A percentile compares a stretch with the other conserved stretches of the same genome.
Evolutionary conservation across 2,888 invertebrate genomes (phyloP).

Genomic region (Allacma fusca): DNA sequence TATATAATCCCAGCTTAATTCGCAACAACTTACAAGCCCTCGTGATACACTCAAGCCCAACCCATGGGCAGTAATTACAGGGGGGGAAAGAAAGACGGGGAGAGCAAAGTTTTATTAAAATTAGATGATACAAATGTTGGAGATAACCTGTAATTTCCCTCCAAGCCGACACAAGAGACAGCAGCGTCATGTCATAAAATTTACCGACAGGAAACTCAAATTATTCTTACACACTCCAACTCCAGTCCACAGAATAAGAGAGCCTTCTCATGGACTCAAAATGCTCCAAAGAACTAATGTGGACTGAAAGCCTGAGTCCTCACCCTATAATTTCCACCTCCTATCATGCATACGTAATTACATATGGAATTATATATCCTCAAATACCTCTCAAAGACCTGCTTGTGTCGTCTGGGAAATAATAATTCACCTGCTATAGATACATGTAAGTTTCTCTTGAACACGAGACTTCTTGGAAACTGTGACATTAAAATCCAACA

Average conservation of each 20-base stretch:
- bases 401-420: background rate
- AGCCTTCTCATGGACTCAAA: background rate
- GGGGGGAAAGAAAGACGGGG: background rate
- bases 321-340: constrained; percentile 4
- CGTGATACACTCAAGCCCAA: background rate
- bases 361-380: background rate
- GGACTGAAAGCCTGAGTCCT: background rate
- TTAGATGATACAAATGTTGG: constrained; percentile 37
- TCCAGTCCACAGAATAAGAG: background rate
- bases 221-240: constrained; percentile 4
- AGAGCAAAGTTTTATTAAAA: constrained; percentile 25
- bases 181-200: constrained; percentile 39
- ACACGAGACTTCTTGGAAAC: too few relatives aligned
- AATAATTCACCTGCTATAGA: background rate
- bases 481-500: too few relatives aligned
- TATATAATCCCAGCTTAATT: too few relatives aligned
- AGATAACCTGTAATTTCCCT: constrained; percentile 41
- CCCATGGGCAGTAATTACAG: background rate
- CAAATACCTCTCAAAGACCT: background rate
- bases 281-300: background rate
- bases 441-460: too few relatives aligned
- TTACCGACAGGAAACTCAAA: constrained; percentile 33
- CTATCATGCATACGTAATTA: too few relatives aligned
- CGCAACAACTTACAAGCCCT: background rate
- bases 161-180: constrained; percentile 26